A percentile compares a stretch with the other conserved stretches of the same genome.
phyloP scores from a whole-genome alignment of 2,797 vertebrate species.

The Spatula versicolor region DNA sequence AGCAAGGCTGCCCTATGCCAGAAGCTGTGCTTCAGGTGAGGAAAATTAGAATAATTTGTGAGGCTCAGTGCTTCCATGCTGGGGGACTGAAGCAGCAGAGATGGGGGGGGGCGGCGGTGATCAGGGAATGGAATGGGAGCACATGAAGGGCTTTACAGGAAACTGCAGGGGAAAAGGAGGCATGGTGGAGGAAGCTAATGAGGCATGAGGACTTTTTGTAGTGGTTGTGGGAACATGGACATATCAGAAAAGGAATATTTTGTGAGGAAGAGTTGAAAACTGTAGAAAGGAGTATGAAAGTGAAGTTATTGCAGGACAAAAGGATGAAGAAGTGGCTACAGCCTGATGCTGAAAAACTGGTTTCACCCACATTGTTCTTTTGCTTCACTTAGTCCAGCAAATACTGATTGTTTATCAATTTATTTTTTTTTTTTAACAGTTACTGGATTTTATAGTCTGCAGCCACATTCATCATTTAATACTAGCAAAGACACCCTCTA shows the following conservation, averaged over 20 bases:
- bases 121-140: neutral
- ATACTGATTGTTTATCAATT: neutral
- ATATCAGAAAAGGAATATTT: neutral
- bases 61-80: rapidly evolving
- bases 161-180: neutral
- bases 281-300: neutral
- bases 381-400: neutral
- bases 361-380: conserved; percentile 7
- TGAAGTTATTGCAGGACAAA: neutral
- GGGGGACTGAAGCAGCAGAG: neutral
- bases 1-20: neutral
- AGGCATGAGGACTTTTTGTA: neutral
- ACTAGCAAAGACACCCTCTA: neutral
- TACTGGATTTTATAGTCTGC: neutral
- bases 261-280: neutral
- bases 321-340: neutral
- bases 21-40: neutral
- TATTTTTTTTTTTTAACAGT: neutral
- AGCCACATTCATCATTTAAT: conserved; percentile 31
- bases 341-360: neutral
- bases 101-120: neutral
- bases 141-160: rapidly evolving
- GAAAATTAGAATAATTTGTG: neutral
- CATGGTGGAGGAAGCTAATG: neutral
- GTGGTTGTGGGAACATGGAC: neutral